Evolutionary conservation across 2,113 vertebrate genomes (phyloP).

Genomic region (Isurus oxyrinchus): DNA sequence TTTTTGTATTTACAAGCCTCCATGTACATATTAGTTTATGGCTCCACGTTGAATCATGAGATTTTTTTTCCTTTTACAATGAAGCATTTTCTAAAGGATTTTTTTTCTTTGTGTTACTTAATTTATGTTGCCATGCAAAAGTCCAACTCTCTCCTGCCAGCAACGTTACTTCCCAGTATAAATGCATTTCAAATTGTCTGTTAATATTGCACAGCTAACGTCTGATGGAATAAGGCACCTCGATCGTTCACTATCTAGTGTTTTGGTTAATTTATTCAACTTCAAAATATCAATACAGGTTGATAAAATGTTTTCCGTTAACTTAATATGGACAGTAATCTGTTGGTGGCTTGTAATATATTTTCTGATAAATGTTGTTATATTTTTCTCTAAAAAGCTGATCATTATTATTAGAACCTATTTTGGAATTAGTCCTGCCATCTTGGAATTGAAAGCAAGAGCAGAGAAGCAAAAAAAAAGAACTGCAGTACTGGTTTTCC

Average conservation of each 20-base stretch:
- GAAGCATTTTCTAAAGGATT: neutral
- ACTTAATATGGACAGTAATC: neutral
- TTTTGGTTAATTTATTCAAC: conserved; percentile 23
- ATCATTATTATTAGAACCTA: neutral
- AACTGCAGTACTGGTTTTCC: neutral
- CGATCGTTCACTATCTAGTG: neutral
- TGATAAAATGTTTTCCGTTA: neutral
- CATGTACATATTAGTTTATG: neutral
- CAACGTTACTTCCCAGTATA: neutral
- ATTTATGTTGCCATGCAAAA: neutral
- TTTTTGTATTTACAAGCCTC: conserved; percentile 18
- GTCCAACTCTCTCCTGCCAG: neutral
- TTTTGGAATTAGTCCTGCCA: neutral
- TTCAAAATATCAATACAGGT: neutral
- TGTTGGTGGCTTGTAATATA: neutral
- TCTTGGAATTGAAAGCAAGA: neutral
- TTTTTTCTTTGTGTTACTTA: neutral
- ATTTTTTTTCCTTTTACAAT: neutral
- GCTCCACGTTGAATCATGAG: neutral
- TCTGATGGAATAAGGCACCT: neutral
- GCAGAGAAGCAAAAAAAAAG: neutral
- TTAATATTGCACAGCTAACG: neutral
- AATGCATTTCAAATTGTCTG: neutral
- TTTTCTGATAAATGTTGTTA: neutral
- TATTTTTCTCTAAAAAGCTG: neutral